Base-by-base conservation (phyloP, 2,888 invertebrate genomes). In the Corythucha ciliata region DNA sequence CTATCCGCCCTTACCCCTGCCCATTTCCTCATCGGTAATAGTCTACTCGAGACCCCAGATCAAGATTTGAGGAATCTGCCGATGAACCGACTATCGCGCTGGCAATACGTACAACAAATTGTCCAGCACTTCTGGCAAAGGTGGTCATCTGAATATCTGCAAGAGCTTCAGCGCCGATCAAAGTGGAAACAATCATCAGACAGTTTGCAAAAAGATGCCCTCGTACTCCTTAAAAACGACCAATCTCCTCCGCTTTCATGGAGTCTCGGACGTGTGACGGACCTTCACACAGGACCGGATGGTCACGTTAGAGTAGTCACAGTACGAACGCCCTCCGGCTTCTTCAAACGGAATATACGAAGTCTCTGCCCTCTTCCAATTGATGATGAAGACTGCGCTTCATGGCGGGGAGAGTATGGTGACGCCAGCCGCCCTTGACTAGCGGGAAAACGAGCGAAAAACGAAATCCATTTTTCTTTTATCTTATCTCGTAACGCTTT, bases 161-260 rank as follows among this genome's bases (percentile, higher is more conserved):
- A 26, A 14, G 25, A 29, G 14, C 41, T 49, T n/a, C 49, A 49
- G 16, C 29, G 27, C 14, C 25, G 42, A 8, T 26, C 6, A 12
- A 49, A 42, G 25, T 49, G 49, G 49, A 41, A 20, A 7, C 10
- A 10, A 10, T 10, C 14, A 10, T 27, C 41, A 26, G n/a, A 10
- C 7, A 44, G 42, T 25, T 7, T 49, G 8, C 20, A 16, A 12
- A 5, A 16, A 21, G 44, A 26, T 8, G 33, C 44, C 10, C 20
- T 50, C 24, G 42, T 29, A 5, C 32, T 50, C 12, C 22, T 50
- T 32, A 50, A 50, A 21, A 42, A 46, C 32, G 50, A 50, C 18
- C 27, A 33, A 22, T 21, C 42, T 10, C 50, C 50, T 6, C 39
- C 39, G 6, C 16, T 26, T 6, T 26, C 42, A 8, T 50, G 50